A percentile compares a stretch with the other conserved stretches of the same genome.
Evolutionary conservation across 2,797 vertebrate species (phyloP).

Genomic region (Naso thynnoides): DNA sequence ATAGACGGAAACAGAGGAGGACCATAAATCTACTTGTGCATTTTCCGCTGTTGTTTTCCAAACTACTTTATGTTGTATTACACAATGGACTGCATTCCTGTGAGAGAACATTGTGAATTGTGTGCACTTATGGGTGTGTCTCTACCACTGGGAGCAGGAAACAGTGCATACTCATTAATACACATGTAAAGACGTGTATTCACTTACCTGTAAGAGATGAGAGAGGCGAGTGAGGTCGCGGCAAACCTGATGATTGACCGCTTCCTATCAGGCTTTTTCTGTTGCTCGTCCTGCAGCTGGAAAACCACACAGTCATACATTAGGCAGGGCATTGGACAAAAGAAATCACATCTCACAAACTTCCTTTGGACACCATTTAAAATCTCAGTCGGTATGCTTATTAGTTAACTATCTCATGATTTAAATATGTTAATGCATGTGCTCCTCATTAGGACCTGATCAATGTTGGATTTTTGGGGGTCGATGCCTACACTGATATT

Average conservation of each 20-base stretch:
- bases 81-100: slow-evolving; percentile 59
- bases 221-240: slow-evolving; percentile 96
- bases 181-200: neutral
- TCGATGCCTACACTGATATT: too few relatives aligned
- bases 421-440: too few relatives aligned
- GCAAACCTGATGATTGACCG: slow-evolving; percentile 92
- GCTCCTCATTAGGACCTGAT: too few relatives aligned
- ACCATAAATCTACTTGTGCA: slow-evolving; percentile 13
- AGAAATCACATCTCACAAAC: neutral
- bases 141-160: neutral
- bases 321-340: slow-evolving; percentile 19
- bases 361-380: neutral
- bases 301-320: slow-evolving; percentile 66
- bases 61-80: slow-evolving; percentile 22
- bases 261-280: slow-evolving; percentile 97
- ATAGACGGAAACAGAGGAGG: neutral
- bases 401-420: neutral
- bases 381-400: neutral
- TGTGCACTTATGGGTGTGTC: neutral
- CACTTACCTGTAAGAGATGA: slow-evolving; percentile 94
- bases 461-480: too few relatives aligned
- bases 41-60: slow-evolving; percentile 22
- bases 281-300: slow-evolving; percentile 97
- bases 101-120: slow-evolving; percentile 28
- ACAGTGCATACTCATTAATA: slow-evolving; percentile 5